phyloP scores from a whole-genome alignment of 1,140 invertebrate genomes.

The Drosophila littoralis region DNA sequence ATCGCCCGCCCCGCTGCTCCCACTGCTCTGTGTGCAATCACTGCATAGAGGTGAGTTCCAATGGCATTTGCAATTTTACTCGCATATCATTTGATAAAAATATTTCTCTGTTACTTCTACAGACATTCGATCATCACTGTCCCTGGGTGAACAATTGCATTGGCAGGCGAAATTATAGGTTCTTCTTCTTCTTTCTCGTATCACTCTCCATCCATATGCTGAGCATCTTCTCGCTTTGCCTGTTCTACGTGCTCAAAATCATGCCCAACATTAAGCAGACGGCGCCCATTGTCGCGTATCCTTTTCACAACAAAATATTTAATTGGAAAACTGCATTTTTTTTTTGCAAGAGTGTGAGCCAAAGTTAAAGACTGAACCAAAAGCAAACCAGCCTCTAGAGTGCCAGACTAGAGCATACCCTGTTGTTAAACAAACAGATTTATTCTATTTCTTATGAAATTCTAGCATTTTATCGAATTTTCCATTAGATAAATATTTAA shows the following conservation, averaged over 20 bases:
- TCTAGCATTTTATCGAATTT: too few species aligned
- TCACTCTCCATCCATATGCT: conserved; percentile 98
- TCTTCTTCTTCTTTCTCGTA: conserved; percentile 99
- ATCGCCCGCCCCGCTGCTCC: conserved; percentile 98
- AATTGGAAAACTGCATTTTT: background rate
- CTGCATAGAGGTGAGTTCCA: conserved; percentile 95
- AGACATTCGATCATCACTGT: conserved; percentile 99
- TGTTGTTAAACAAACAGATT: too few species aligned
- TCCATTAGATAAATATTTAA: too few species aligned
- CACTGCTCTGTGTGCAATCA: conserved; percentile 99
- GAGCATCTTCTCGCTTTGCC: conserved; percentile 96
- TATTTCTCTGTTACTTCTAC: conserved; percentile 82
- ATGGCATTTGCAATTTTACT: background rate
- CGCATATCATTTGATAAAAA: background rate
- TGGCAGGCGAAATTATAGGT: conserved; percentile 98
- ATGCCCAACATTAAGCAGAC: conserved; percentile 92
- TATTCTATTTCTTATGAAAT: too few species aligned
- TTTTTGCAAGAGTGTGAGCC: background rate
- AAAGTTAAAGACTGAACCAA: background rate
- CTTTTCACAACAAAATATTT: conserved; percentile 43
- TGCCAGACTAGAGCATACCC: too few species aligned
- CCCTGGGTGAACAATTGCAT: conserved; percentile 99
- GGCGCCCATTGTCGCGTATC: conserved; percentile 94
- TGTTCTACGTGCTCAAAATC: conserved; percentile 95
- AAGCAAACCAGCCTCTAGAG: background rate